These are phyloP conservation scores for Oncopodura yosiiana DNA, from an alignment of 1,140 invertebrate genomes.

Conservation along the genomic window DNA sequence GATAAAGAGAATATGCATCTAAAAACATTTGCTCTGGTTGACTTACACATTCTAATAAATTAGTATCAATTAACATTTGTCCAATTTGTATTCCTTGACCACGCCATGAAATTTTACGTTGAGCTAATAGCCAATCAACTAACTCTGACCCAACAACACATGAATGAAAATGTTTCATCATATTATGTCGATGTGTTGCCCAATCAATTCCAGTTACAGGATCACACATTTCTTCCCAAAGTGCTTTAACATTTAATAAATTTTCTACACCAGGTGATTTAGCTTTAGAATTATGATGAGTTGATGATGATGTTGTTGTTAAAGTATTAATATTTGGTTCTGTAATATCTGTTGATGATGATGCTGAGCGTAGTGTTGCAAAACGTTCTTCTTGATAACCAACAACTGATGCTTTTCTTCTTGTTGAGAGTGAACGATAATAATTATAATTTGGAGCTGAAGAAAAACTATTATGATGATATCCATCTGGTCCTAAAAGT, in stretches of 20 bases:
- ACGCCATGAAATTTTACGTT: constrained; percentile 58
- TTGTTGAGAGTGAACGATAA: constrained; percentile 31
- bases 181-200: constrained; percentile 51
- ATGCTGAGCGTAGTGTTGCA: too few relatives aligned
- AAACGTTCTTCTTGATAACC: constrained; percentile 70
- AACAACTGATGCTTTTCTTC: constrained; percentile 55
- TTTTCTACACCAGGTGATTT: constrained; percentile 51
- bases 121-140: constrained; percentile 64
- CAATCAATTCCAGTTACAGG: constrained; percentile 51
- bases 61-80: constrained; percentile 66
- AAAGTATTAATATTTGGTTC: not conserved
- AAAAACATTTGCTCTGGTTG: constrained; percentile 46
- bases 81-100: constrained; percentile 67
- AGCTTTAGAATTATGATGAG: too few relatives aligned
- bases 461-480: not conserved
- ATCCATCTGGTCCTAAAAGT: not conserved
- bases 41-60: constrained; percentile 62
- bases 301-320: too few relatives aligned
- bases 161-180: constrained; percentile 54
- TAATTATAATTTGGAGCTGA: constrained; percentile 11
- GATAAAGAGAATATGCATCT: constrained; percentile 52
- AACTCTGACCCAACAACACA: constrained; percentile 61
- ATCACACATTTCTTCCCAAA: constrained; percentile 61
- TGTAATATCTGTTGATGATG: too few relatives aligned
- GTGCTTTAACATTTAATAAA: constrained; percentile 57